Conservation (phyloP, 2,888 invertebrate genomes). For the Melangyna quadrimaculata region DNA sequence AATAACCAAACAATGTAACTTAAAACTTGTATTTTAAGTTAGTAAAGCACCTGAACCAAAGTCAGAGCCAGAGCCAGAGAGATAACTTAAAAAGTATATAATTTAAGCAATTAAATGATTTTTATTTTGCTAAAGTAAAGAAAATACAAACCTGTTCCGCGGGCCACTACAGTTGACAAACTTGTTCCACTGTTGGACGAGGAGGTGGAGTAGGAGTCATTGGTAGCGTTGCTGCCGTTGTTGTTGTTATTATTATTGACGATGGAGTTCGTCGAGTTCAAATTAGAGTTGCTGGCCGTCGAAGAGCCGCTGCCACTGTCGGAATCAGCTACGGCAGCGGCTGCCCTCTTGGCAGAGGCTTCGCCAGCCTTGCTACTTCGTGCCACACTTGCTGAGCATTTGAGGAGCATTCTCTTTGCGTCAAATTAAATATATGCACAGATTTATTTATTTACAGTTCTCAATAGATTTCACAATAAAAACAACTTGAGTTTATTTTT, state of each 20-base stretch:
- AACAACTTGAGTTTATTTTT: not conserved
- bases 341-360: conserved; percentile 33
- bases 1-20: not conserved
- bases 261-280: conserved; percentile 35
- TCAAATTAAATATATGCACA: conserved; percentile 34
- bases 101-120: conserved; percentile 56
- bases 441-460: not conserved
- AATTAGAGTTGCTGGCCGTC: conserved; percentile 40
- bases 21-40: not conserved
- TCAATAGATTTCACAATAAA: conserved; percentile 29
- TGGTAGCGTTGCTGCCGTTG: conserved; percentile 6
- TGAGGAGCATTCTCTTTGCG: conserved; percentile 60
- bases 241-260: not conserved
- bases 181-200: conserved; percentile 60
- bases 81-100: conserved; percentile 25
- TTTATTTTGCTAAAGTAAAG: conserved; percentile 12
- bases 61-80: not conserved
- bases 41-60: conserved; percentile 17
- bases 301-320: conserved; percentile 23
- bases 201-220: conserved; percentile 39
- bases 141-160: conserved; percentile 68
- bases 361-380: conserved; percentile 36
- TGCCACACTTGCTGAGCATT: conserved; percentile 53
- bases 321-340: not conserved
- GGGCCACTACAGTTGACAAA: conserved; percentile 59